phyloP scores from a whole-genome alignment of 2,113 vertebrate species.

The Pongo pygmaeus region DNA sequence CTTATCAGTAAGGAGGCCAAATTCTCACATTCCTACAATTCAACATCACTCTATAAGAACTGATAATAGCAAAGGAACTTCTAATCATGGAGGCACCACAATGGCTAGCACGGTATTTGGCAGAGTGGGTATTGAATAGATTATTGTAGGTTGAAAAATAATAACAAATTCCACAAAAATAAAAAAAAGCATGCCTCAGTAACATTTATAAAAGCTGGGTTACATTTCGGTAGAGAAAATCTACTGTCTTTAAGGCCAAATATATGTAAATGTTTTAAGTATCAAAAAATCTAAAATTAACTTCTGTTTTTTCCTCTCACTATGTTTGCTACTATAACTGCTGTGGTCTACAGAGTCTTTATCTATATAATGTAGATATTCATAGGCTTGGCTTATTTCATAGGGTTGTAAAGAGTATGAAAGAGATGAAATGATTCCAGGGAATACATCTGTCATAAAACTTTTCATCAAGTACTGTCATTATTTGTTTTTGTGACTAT shows the following conservation, averaged over 20 bases:
- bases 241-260: neutral
- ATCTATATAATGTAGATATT: neutral
- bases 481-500: neutral
- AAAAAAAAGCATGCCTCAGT: neutral
- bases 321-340: neutral
- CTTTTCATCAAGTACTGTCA: neutral
- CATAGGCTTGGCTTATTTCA: neutral
- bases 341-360: neutral
- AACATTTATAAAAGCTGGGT: neutral
- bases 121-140: neutral
- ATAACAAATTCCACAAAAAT: neutral
- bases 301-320: neutral
- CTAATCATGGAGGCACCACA: neutral
- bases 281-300: neutral
- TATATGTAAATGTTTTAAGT: neutral
- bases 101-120: neutral
- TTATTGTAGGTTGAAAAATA: neutral
- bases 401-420: neutral
- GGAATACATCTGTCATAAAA: neutral
- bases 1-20: neutral
- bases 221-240: neutral
- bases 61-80: neutral
- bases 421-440: neutral
- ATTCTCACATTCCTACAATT: neutral
- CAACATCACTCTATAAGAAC: neutral